phyloP scores from a whole-genome alignment of 1,140 invertebrate genomes.

The Forficula auricularia region DNA sequence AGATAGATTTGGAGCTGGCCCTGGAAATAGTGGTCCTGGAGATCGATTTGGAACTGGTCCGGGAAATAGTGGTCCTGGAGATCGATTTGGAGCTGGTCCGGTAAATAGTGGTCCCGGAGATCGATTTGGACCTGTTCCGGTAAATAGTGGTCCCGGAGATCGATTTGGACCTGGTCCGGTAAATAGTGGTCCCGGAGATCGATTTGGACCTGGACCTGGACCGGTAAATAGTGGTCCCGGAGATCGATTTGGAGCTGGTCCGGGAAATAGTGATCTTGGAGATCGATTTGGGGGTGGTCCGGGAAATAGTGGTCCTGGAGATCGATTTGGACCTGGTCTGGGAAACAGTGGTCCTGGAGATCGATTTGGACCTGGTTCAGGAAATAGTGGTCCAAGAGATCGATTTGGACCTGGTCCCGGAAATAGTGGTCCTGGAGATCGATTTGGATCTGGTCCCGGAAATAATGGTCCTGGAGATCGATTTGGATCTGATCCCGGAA shows the following conservation, averaged over 20 bases:
- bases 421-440: background rate
- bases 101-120: background rate
- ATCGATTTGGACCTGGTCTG: slow-evolving; percentile 15
- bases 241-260: background rate
- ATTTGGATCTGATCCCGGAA: background rate
- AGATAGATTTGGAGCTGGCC: too few relatives aligned
- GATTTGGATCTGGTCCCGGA: background rate
- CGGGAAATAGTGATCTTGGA: slow-evolving; percentile 2
- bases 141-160: background rate
- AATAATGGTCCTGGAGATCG: background rate
- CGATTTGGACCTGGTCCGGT: slow-evolving; percentile 2
- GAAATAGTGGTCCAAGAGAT: slow-evolving; percentile 12
- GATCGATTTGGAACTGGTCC: too few relatives aligned
- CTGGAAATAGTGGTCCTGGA: too few relatives aligned
- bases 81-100: too few relatives aligned
- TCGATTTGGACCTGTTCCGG: background rate
- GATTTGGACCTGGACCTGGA: slow-evolving; percentile 15
- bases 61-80: too few relatives aligned
- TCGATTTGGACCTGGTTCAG: slow-evolving; percentile 16
- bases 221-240: slow-evolving; percentile 12
- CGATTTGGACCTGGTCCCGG: background rate
- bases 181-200: slow-evolving; percentile 10
- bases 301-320: slow-evolving; percentile 11
- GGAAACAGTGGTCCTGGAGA: slow-evolving; percentile 18
- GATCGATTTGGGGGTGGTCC: slow-evolving; percentile 12